Conservation (phyloP, 2,888 invertebrate genomes). For the Tetragnatha montana region DNA sequence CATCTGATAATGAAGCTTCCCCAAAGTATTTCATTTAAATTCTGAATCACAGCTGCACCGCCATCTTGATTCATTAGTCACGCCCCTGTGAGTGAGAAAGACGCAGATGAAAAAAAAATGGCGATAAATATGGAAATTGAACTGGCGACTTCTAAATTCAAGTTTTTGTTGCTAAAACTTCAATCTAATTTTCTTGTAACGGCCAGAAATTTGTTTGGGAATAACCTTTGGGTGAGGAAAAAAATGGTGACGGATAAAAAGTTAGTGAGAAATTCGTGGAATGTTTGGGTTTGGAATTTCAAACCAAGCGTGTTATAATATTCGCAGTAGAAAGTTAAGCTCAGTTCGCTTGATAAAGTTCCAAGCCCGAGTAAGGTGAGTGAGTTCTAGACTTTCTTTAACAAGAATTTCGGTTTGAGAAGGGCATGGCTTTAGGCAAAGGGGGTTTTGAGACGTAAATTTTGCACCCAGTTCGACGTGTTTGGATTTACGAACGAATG, state of each 20-base stretch:
- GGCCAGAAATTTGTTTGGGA: slow-evolving; percentile 25
- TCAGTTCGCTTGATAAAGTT: slow-evolving; percentile 25
- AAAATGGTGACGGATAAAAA: not conserved
- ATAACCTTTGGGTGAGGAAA: slow-evolving; percentile 10
- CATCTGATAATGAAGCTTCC: not conserved
- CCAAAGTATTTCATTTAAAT: not conserved
- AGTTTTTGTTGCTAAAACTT: slow-evolving; percentile 21
- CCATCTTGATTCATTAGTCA: slow-evolving; percentile 30
- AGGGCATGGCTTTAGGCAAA: not conserved
- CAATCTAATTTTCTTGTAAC: slow-evolving; percentile 45
- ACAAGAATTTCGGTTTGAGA: not conserved
- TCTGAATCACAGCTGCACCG: not conserved
- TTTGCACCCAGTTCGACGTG: not conserved
- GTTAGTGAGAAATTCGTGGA: slow-evolving; percentile 19
- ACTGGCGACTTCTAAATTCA: slow-evolving; percentile 17
- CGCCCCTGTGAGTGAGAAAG: not conserved
- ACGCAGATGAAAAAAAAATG: not conserved
- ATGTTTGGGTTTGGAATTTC: slow-evolving; percentile 27
- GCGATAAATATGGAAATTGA: slow-evolving; percentile 19
- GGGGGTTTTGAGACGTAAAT: not conserved
- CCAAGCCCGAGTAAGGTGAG: not conserved
- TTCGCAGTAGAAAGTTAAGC: slow-evolving; percentile 16
- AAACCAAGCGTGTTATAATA: slow-evolving; percentile 33
- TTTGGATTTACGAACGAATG: too few relatives aligned
- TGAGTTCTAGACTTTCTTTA: not conserved